Conservation (phyloP, 2,113 vertebrate genomes). For the Boleophthalmus pectinirostris region DNA sequence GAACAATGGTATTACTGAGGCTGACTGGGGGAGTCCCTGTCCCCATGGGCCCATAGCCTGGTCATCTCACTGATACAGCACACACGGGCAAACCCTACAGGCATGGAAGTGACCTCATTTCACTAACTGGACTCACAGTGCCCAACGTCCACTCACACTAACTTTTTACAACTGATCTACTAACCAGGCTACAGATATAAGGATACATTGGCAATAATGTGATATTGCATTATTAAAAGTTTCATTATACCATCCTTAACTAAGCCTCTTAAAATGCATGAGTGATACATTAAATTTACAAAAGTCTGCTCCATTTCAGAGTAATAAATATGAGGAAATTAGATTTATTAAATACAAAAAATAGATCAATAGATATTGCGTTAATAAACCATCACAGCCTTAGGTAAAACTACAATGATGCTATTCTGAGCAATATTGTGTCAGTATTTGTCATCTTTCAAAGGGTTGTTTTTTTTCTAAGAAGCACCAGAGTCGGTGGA, state of each 20-base stretch:
- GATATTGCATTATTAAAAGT: background rate
- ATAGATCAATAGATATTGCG: background rate
- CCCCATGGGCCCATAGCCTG: constrained; percentile 38
- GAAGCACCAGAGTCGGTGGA: background rate
- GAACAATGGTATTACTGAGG: constrained; percentile 78
- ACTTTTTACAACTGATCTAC: constrained; percentile 22
- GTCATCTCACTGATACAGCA: constrained; percentile 57
- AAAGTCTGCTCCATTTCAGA: too few relatives aligned
- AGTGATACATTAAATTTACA: too few relatives aligned
- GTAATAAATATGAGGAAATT: background rate
- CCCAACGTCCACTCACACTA: constrained; percentile 29
- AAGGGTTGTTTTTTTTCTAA: background rate
- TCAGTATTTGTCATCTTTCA: background rate
- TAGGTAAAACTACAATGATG: background rate
- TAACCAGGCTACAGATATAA: background rate
- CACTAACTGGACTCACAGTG: constrained; percentile 39
- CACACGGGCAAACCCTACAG: constrained; percentile 56
- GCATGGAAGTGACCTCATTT: constrained; percentile 75
- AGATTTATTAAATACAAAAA: background rate
- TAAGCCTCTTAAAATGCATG: background rate
- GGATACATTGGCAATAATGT: background rate
- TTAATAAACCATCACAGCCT: background rate
- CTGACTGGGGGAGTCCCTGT: constrained; percentile 48
- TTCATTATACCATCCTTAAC: background rate
- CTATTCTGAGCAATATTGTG: background rate